Evolutionary conservation across 2,113 vertebrate genomes (phyloP), one percentile per base, ranked within the genome.

Genomic region (Amia ocellicauda): DNA sequence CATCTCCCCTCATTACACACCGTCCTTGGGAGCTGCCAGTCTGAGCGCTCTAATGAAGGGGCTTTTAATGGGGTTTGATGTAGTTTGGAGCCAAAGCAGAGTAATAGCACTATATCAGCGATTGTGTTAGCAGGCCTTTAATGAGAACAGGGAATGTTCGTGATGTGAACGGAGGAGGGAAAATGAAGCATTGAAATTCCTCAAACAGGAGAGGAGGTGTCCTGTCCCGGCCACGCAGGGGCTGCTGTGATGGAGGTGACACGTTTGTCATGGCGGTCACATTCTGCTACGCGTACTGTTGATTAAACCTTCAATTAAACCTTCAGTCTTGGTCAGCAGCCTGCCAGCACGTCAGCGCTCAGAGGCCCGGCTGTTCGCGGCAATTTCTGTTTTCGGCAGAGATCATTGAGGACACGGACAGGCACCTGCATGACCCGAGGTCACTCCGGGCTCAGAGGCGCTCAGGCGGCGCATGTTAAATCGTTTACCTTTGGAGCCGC

Each of bases 91-190:
- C 4, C 5, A 54, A 54, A 54, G 24, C 20, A 26, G 20, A 27
- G 51, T 7, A 54, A 54, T 7, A 54, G 51, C 51, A 27, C 51
- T 54, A 24, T 23, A 23, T 23, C 20, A 54, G 51, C 20, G 51
- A 54, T 47, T 27, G 51, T 54, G 51, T 54, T 54, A 47, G 45
- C 45, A 17, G 45, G 31, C 31, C 31, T 36, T 36, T 36, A 50
- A 22, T 54, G 3, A 54, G 51, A 27, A 7, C 20, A 9, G 20
- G 7, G 51, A 53, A 20, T 19, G 24, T 53, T 24, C 51, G 24
- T 54, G 51, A 54, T 23, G 51, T 54, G 51, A 8, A 22, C 11
- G 13, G 24, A 24, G 22, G 20, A 27, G 22, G 24, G 51, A 54
- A 11, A 36, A 7, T 54, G 10, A 54, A 23, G 19, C 8, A 9